Percentiles rank a stretch among this genome's conserved stretches.
phyloP scores from a whole-genome alignment of 2,113 vertebrate genomes.

The Ictalurus punctatus region DNA sequence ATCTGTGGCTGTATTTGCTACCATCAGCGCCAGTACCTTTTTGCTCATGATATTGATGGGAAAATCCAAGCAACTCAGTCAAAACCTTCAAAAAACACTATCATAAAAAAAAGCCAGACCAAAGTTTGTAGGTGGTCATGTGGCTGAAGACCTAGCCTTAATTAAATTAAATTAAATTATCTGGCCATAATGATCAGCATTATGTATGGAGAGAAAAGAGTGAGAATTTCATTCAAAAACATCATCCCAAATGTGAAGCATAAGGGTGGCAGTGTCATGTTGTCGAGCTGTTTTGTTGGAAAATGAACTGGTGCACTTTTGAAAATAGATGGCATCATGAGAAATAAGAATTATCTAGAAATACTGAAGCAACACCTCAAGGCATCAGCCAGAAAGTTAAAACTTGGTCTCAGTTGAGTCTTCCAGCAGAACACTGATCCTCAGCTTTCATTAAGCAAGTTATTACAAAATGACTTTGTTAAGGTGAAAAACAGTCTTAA shows the following conservation, averaged over 20 bases:
- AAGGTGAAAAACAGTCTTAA: background rate
- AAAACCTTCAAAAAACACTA: too few species aligned
- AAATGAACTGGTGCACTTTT: background rate
- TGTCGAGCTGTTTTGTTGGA: background rate
- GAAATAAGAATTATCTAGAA: background rate
- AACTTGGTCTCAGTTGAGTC: too few species aligned
- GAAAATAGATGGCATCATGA: background rate
- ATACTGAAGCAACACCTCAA: background rate
- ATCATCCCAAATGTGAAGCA: background rate
- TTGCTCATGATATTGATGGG: background rate
- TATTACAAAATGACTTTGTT: too few species aligned
- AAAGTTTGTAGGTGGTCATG: too few species aligned
- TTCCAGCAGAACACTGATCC: too few species aligned
- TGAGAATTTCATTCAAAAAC: background rate
- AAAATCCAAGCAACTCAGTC: too few species aligned
- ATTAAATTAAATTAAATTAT: too few species aligned
- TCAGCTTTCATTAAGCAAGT: too few species aligned
- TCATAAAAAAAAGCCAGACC: too few species aligned
- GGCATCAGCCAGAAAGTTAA: too few species aligned
- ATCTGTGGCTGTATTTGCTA: background rate
- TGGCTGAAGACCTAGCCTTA: background rate
- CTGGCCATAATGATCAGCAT: too few species aligned
- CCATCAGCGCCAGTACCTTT: background rate
- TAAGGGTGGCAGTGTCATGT: background rate
- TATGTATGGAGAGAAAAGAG: background rate